Base-by-base conservation (phyloP, 2,113 vertebrate genomes). In the Steatornis caripensis region DNA sequence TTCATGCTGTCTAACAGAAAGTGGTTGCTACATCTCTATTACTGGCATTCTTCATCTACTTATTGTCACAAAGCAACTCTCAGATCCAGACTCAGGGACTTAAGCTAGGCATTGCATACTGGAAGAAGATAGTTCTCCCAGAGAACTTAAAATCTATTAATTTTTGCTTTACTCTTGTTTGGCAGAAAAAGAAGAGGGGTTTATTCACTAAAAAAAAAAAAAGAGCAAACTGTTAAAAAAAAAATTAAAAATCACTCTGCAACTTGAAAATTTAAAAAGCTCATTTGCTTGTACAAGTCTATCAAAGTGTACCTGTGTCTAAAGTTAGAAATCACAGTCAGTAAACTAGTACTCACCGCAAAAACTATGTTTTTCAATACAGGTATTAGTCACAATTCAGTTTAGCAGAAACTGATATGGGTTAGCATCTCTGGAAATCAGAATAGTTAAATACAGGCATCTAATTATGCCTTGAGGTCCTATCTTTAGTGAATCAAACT, bases 181-280 rank as follows among this genome's bases (percentile, higher is more conserved):
- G 15, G 5, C 5, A 82, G 23, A 8, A 10, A 54, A 43, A 18
- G 8, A 49, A 66, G 15, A 45, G 21, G 0, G 2, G 3, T 1
- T 10, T 37, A 46, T 4, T 32, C 1, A 32, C 21, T 27, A 11
- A 43, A 39, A 15, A 34, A 39, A 15, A 34, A 36, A 60, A 71
- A 16, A 62, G 11, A 29, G 16, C 6, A 72, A 79, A 46, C 10
- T 4, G 66, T 37, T 54, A 8, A 26, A 26, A 36, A 43, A 30
- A 3, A 5, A 29, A 21, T 57, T 12, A 51, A 46, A 4, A 4
- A 60, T 27, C 7, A 58, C 5, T 68, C n/a, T 62, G 22, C 6
- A 46, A 49, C 23, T 49, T 66, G 9, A 5, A 77, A 43, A 45
- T 32, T 82, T 64, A 30, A 85, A 74, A 60, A 51, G 9, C 58